phyloP scores from a whole-genome alignment of 2,113 vertebrate genomes.

The Forbesichthys papilliferus region DNA sequence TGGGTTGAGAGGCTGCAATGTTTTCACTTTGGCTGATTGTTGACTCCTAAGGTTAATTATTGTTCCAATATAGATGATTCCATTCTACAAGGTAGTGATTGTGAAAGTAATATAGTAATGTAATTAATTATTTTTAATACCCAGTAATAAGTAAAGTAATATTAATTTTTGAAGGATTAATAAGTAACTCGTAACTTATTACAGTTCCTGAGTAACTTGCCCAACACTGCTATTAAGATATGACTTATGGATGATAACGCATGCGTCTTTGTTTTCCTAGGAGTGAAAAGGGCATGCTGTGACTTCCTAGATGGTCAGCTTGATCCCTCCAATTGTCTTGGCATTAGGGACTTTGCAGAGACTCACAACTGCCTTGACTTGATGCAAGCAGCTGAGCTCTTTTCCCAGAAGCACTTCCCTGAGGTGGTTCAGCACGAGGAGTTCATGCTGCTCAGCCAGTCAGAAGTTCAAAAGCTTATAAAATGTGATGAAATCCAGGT shows the following conservation, averaged over 20 bases:
- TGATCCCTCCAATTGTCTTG: constrained; percentile 97
- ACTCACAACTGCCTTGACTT: constrained; percentile 97
- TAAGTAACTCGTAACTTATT: too few relatives aligned
- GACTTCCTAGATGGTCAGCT: constrained; percentile 97
- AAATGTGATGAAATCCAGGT: constrained; percentile 99
- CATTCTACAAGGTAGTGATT: too few relatives aligned
- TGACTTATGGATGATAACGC: neutral
- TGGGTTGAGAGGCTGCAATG: too few relatives aligned
- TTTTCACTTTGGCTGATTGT: too few relatives aligned
- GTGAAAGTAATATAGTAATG: too few relatives aligned
- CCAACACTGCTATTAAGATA: neutral
- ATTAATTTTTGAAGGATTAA: too few relatives aligned
- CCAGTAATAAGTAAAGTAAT: too few relatives aligned
- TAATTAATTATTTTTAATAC: too few relatives aligned
- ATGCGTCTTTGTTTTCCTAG: constrained; percentile 65
- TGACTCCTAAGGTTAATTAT: too few relatives aligned
- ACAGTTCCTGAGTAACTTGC: too few relatives aligned
- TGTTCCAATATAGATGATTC: too few relatives aligned
- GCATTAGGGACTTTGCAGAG: constrained; percentile 99
- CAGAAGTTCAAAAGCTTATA: constrained; percentile 96
- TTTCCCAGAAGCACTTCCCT: constrained; percentile 97
- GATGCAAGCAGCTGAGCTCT: constrained; percentile 96
- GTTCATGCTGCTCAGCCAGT: constrained; percentile 94
- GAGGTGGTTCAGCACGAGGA: constrained; percentile 99
- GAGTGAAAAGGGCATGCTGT: constrained; percentile 97